Conservation (phyloP, 2,797 vertebrate genomes). For the Acomys russatus region DNA sequence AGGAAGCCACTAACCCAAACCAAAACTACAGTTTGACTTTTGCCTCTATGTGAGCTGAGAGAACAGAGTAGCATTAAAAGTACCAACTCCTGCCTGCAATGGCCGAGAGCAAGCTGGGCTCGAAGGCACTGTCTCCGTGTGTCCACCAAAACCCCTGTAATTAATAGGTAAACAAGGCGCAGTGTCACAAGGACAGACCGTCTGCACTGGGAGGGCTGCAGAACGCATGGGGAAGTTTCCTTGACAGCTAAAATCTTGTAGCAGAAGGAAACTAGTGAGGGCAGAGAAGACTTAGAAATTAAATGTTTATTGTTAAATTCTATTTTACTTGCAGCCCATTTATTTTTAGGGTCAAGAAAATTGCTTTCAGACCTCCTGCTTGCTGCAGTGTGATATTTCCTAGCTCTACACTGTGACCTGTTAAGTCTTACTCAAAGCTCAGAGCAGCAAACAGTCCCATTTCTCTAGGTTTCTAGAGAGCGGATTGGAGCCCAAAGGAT, state of each 20-base stretch:
- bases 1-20: not conserved
- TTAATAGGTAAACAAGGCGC: not conserved
- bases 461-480: not conserved
- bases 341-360: constrained; percentile 53
- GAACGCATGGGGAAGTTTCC: not conserved
- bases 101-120: not conserved
- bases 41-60: not conserved
- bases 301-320: constrained; percentile 54
- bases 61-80: not conserved
- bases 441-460: not conserved
- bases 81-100: not conserved
- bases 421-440: not conserved
- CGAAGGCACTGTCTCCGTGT: rapidly evolving
- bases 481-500: not conserved
- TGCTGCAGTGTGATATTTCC: not conserved
- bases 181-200: not conserved
- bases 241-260: not conserved
- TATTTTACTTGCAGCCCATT: constrained; percentile 55
- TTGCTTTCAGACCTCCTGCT: constrained; percentile 47
- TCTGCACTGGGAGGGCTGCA: not conserved
- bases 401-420: not conserved
- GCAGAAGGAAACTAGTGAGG: not conserved
- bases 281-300: not conserved
- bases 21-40: not conserved
- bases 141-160: not conserved